Percentiles rank a stretch among this genome's conserved stretches.
Conservation (phyloP, 1,140 invertebrate species). For the Epicauta chinensis region DNA sequence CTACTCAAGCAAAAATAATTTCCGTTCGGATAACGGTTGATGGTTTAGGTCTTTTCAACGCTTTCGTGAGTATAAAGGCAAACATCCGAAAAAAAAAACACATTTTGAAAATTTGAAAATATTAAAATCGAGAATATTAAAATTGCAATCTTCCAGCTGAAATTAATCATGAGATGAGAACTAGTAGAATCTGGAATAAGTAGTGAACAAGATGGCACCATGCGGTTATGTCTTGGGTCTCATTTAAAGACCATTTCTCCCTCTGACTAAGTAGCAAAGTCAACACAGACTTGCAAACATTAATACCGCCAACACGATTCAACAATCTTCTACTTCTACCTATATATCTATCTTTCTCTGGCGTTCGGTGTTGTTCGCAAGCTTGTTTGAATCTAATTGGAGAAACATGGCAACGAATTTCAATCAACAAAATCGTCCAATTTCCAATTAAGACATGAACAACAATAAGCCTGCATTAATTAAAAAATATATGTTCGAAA, state of each 20-base stretch:
- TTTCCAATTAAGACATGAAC: conserved; percentile 32
- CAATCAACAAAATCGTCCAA: conserved; percentile 23
- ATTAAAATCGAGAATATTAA: too few species aligned
- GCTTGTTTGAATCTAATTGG: conserved; percentile 1
- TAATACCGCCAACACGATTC: conserved; percentile 18
- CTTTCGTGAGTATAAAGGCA: too few species aligned
- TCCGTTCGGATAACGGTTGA: too few species aligned
- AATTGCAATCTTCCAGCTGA: too few species aligned
- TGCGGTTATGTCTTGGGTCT: conserved; percentile 26
- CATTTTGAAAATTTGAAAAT: too few species aligned
- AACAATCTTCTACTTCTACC: conserved; percentile 9
- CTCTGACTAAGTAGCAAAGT: conserved; percentile 28
- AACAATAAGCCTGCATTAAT: too few species aligned
- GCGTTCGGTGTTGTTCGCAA: not conserved
- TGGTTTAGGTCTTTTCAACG: too few species aligned
- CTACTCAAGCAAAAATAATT: too few species aligned
- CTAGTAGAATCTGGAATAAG: conserved; percentile 6
- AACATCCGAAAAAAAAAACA: too few species aligned
- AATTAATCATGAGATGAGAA: too few species aligned
- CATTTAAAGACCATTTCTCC: conserved; percentile 25
- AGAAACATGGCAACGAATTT: conserved; percentile 5
- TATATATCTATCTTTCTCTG: conserved; percentile 7
- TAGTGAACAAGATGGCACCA: conserved; percentile 25
- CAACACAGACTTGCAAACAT: conserved; percentile 28
- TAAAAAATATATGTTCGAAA: too few species aligned